Percentiles rank a stretch among this genome's conserved stretches.
phyloP scores from a whole-genome alignment of 2,113 vertebrate genomes.

The Potamarius usumacintae region DNA sequence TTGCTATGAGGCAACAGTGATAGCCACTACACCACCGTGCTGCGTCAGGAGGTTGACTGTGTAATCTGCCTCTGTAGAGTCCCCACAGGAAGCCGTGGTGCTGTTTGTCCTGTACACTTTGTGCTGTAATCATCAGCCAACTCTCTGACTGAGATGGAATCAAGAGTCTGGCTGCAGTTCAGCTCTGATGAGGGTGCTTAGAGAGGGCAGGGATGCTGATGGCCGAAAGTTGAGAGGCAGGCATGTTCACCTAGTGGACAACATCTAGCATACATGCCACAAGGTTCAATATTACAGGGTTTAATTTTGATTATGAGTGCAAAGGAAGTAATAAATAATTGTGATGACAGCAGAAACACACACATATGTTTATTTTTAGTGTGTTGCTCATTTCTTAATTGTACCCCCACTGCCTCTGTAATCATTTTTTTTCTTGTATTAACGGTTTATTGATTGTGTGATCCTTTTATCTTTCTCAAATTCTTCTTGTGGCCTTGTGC shows the following conservation, averaged over 20 bases:
- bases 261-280: not conserved
- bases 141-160: conserved; percentile 48
- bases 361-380: not conserved
- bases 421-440: not conserved
- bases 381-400: conserved; percentile 7
- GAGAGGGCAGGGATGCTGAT: conserved; percentile 34
- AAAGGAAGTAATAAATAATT: conserved; percentile 12
- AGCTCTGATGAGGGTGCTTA: conserved; percentile 23
- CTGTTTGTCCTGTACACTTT: conserved; percentile 48
- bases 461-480: not conserved
- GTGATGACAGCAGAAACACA: not conserved
- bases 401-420: not conserved
- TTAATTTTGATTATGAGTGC: conserved; percentile 3
- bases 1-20: too few species aligned
- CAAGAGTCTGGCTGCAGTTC: conserved; percentile 44
- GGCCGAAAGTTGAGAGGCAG: conserved; percentile 16
- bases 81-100: conserved; percentile 32
- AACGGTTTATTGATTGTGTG: conserved; percentile 5
- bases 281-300: conserved; percentile 3
- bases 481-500: conserved; percentile 1
- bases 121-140: conserved; percentile 26
- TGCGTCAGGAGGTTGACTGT: not conserved
- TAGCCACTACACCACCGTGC: too few species aligned
- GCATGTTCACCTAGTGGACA: not conserved
- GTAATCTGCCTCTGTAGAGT: conserved; percentile 7